Evolutionary conservation across 2,113 vertebrate genomes (phyloP), one percentile per base, ranked within the genome.

Genomic region (Anolis carolinensis): DNA sequence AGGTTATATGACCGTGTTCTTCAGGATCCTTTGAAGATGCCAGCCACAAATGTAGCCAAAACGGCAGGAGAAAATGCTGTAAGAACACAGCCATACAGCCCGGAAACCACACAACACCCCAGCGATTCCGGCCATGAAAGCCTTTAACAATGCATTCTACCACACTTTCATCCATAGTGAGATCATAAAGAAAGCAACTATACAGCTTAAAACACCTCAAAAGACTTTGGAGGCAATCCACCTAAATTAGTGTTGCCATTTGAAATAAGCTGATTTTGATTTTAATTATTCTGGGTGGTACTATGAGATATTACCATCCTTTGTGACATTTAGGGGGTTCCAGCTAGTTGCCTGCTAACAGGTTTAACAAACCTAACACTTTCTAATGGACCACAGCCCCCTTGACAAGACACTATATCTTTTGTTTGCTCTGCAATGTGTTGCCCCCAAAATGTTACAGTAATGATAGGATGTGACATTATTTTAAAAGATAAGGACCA

Each of bases 221-320:
- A 95, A 95, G 93, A 94, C 92, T 96, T 95, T 93, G 92, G 93
- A 96, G 92, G 87, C 92, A 92, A 94, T 88, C 88, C 89, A 95
- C 93, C 91, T 84, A 89, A 95, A 96, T 95, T 96, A 95, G 91
- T 94, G 93, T 96, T 96, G 95, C 95, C 95, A 96, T 95, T 96
- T 97, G 95, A 95, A 92, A 94, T 93, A 94, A 85, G 55, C 81
- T 95, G 94, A 96, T 95, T 94, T 95, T 95, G 95, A 96, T 94
- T 92, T 93, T 94, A 95, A 96, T 96, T 96, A 96, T 96, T 95
- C 94, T 95, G 90, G 94, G 94, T 96, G 95, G 95, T 96, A 93
- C 95, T 93, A 94, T 94, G 94, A 96, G 94, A 96, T 96, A 95
- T 96, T 91, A 91, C 88, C 92, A 93, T 92, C 92, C 94, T 95